Conservation (phyloP, 2,888 invertebrate species). For the Gari tellinella region DNA sequence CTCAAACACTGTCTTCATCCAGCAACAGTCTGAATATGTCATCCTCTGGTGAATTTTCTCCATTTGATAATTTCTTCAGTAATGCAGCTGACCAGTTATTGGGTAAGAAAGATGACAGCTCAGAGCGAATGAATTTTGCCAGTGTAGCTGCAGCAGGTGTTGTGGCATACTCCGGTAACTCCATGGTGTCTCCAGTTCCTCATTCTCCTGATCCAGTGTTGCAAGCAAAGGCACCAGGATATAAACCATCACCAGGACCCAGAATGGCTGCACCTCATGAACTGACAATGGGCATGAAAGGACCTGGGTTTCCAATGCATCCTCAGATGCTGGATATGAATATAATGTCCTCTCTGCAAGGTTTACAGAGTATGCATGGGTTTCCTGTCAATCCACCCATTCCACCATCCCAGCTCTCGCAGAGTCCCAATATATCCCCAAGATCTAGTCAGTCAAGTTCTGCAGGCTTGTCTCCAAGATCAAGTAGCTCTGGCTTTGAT, state of each 20-base stretch:
- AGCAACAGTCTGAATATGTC: slow-evolving; percentile 47
- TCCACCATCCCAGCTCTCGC: slow-evolving; percentile 56
- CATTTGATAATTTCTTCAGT: slow-evolving; percentile 92
- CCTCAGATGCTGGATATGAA: slow-evolving; percentile 46
- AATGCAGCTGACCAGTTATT: slow-evolving; percentile 86
- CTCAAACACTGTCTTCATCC: slow-evolving; percentile 47
- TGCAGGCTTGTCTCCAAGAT: slow-evolving; percentile 54
- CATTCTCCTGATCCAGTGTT: slow-evolving; percentile 76
- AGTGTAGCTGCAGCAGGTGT: slow-evolving; percentile 88
- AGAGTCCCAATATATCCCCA: slow-evolving; percentile 70
- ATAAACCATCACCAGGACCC: slow-evolving; percentile 70
- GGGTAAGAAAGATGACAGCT: slow-evolving; percentile 78
- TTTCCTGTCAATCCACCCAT: slow-evolving; percentile 76
- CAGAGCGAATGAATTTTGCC: slow-evolving; percentile 88
- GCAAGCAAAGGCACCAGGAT: slow-evolving; percentile 85
- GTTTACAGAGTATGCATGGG: slow-evolving; percentile 23
- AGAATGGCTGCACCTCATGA: slow-evolving; percentile 59
- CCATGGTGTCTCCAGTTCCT: slow-evolving; percentile 55
- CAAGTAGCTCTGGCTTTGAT: slow-evolving; percentile 60
- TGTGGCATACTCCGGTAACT: slow-evolving; percentile 73
- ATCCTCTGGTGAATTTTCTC: slow-evolving; percentile 91
- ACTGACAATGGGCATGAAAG: slow-evolving; percentile 46
- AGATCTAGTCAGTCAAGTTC: slow-evolving; percentile 68
- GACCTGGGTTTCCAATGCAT: slow-evolving; percentile 24
- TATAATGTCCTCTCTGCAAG: slow-evolving; percentile 56